A percentile compares a stretch with the other conserved stretches of the same genome.
phyloP scores from a whole-genome alignment of 2,113 vertebrate genomes.

The Candoia aspera region DNA sequence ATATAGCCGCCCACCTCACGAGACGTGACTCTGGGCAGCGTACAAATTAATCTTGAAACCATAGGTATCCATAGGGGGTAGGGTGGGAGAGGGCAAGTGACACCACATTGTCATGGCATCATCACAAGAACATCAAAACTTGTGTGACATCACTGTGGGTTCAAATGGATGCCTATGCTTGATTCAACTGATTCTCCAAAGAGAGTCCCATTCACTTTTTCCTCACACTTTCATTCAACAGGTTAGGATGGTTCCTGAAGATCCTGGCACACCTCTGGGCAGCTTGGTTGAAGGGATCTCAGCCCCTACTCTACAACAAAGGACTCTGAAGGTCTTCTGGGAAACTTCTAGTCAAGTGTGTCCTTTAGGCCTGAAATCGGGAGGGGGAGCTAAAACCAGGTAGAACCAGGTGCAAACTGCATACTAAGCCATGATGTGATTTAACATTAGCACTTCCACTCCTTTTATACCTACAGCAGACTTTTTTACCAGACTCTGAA shows the following conservation, averaged over 20 bases:
- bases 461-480: not conserved
- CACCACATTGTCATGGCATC: not conserved
- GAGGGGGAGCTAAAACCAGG: not conserved
- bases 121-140: not conserved
- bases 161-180: not conserved
- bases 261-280: not conserved
- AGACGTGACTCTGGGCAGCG: not conserved
- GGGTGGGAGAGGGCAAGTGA: not conserved
- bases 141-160: not conserved
- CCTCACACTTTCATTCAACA: not conserved
- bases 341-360: not conserved
- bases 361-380: too few species aligned
- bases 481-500: not conserved
- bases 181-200: not conserved
- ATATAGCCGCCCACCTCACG: not conserved
- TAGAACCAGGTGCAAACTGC: not conserved
- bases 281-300: not conserved
- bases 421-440: not conserved
- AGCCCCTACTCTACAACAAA: not conserved
- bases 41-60: not conserved
- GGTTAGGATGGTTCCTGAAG: not conserved
- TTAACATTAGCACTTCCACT: not conserved
- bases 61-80: not conserved
- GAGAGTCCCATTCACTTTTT: not conserved
- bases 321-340: not conserved